These are phyloP conservation scores for Harpagifer antarcticus DNA, from an alignment of 2,797 vertebrate genomes.

Conservation along the genomic window DNA sequence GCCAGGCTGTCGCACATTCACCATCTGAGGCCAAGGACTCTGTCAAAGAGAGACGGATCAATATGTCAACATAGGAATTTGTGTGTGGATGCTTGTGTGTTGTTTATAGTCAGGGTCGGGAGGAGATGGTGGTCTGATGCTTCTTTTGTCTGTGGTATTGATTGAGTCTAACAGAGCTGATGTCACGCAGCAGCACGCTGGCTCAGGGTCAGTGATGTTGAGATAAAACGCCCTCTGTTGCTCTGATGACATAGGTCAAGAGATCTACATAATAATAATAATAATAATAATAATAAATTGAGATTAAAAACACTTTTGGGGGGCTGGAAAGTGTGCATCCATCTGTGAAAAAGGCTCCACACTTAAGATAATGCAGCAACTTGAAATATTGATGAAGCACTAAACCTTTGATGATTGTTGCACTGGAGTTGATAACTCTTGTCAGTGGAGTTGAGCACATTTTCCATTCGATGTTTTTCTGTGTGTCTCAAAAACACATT, in stretches of 20 bases:
- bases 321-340: neutral
- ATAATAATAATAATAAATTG: too few relatives aligned
- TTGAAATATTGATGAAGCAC: slow-evolving; percentile 14
- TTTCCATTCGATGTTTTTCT: slow-evolving; percentile 4
- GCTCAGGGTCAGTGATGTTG: slow-evolving; percentile 23
- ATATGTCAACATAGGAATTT: slow-evolving; percentile 44
- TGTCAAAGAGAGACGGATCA: slow-evolving; percentile 52
- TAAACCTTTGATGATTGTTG: neutral
- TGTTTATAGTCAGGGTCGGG: slow-evolving; percentile 42
- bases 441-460: slow-evolving; percentile 22
- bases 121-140: slow-evolving; percentile 40
- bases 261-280: neutral
- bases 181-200: slow-evolving; percentile 22
- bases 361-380: neutral
- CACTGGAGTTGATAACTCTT: slow-evolving; percentile 19
- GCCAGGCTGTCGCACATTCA: slow-evolving; percentile 26
- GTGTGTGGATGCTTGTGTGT: slow-evolving; percentile 32
- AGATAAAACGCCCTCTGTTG: slow-evolving; percentile 52
- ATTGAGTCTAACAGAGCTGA: slow-evolving; percentile 47
- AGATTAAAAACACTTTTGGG: neutral
- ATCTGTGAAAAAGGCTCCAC: neutral
- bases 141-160: slow-evolving; percentile 50
- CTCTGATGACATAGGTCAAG: slow-evolving; percentile 1
- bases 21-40: slow-evolving; percentile 53
- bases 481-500: slow-evolving; percentile 14